Conservation (phyloP, 2,888 invertebrate species). For the Eilema caniola region DNA sequence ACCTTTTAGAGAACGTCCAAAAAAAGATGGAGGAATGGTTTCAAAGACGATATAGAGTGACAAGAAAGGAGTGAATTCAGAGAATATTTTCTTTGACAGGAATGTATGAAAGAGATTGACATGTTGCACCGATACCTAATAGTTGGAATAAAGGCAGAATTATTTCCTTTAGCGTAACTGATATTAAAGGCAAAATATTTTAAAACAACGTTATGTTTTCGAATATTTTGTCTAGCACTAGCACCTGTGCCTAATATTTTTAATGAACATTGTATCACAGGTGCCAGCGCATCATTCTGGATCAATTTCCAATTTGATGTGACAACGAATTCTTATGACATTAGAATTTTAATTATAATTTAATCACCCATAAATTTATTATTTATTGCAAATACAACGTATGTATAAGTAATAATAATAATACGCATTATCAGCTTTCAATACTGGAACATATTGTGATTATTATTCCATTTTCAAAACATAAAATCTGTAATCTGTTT, state of each 20-base stretch:
- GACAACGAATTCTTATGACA: not conserved
- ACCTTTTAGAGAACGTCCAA: no score
- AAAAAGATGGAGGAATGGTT: no score
- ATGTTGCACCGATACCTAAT: no score
- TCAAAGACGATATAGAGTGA: no score
- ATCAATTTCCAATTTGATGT: not conserved
- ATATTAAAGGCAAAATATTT: not conserved
- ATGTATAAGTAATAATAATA: not conserved
- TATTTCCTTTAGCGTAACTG: not conserved
- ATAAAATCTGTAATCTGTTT: conserved; percentile 13
- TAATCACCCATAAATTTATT: not conserved
- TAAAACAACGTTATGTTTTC: no score
- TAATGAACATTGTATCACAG: not conserved
- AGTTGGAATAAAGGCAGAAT: no score
- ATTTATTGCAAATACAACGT: not conserved
- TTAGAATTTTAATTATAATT: not conserved
- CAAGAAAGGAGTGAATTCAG: no score
- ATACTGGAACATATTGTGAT: not conserved
- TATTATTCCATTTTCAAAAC: not conserved
- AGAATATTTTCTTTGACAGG: no score
- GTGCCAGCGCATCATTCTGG: not conserved
- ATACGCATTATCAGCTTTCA: not conserved
- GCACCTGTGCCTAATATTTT: not conserved
- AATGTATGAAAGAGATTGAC: no score
- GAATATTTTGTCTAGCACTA: no score